phyloP scores from a whole-genome alignment of 2,113 vertebrate genomes.

The Lophura nycthemera region DNA sequence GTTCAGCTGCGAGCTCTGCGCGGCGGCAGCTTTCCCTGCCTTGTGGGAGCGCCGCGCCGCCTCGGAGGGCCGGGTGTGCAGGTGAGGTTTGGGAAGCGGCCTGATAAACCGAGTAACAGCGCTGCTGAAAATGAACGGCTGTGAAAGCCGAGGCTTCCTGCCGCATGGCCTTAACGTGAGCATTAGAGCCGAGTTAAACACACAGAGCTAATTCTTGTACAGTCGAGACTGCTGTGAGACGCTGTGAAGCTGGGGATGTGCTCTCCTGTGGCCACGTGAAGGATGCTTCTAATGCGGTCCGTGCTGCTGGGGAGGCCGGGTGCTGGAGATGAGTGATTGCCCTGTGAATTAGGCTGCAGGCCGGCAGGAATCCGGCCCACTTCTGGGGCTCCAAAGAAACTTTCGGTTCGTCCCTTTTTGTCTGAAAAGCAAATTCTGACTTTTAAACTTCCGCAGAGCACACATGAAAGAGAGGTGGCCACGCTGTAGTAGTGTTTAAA shows the following conservation, averaged over 20 bases:
- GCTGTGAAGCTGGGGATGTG: neutral
- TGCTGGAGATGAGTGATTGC: neutral
- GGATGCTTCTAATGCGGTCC: neutral
- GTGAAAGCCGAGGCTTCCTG: slow-evolving; percentile 35
- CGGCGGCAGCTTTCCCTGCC: neutral
- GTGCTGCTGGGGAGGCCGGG: fast-evolving
- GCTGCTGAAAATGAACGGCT: slow-evolving; percentile 21
- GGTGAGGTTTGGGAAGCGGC: slow-evolving; percentile 8
- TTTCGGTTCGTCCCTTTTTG: neutral
- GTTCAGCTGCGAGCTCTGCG: fast-evolving
- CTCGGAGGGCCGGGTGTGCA: neutral
- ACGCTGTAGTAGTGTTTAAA: neutral
- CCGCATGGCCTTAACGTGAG: neutral
- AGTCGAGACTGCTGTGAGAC: slow-evolving; percentile 1
- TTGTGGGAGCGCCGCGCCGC: neutral
- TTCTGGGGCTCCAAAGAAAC: neutral
- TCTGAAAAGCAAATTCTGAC: neutral
- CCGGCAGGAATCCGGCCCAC: neutral
- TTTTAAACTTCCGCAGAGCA: neutral
- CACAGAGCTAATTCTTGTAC: neutral
- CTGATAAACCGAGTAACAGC: neutral
- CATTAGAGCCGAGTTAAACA: slow-evolving; percentile 31
- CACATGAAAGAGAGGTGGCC: neutral
- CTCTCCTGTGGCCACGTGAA: neutral
- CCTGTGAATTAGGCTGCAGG: neutral